These are phyloP conservation scores for Tauraco hartlaubi DNA, from an alignment of 2,797 vertebrate genomes.

Conservation along the genomic window DNA sequence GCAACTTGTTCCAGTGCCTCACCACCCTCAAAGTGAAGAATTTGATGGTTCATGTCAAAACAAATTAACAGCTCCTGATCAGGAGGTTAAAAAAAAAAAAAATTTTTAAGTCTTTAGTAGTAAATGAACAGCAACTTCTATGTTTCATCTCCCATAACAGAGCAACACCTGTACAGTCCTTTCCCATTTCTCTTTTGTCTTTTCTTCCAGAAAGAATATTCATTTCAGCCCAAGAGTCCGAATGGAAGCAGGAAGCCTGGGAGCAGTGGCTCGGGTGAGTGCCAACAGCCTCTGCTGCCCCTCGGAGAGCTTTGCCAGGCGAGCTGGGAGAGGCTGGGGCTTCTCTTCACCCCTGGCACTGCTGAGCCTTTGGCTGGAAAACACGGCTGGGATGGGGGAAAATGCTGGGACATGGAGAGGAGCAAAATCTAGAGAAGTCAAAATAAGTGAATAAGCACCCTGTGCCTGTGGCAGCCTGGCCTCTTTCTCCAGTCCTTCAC, in stretches of 20 bases:
- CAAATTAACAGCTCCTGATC: background rate
- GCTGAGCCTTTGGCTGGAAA: background rate
- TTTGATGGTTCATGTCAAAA: background rate
- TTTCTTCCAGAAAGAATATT: constrained; percentile 87
- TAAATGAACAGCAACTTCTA: background rate
- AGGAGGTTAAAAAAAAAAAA: background rate
- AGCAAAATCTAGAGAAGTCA: background rate
- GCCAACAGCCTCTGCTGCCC: background rate
- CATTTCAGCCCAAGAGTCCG: constrained; percentile 77
- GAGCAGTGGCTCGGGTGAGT: constrained; percentile 82
- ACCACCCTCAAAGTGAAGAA: no score
- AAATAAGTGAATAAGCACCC: background rate
- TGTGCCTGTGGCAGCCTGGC: fast-evolving
- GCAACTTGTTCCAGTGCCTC: no score
- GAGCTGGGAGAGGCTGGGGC: background rate
- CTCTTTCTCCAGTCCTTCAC: background rate
- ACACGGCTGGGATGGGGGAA: background rate
- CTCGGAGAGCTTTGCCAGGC: fast-evolving
- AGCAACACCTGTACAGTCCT: background rate
- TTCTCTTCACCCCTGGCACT: background rate
- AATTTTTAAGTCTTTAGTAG: background rate
- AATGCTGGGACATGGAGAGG: background rate
- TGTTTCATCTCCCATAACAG: background rate
- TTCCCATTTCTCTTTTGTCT: constrained; percentile 9
- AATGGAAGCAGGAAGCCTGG: constrained; percentile 79